Evolutionary conservation across 1,140 invertebrate species (phyloP), one percentile per base, ranked within the genome.

Genomic region (Phortica variegata): DNA sequence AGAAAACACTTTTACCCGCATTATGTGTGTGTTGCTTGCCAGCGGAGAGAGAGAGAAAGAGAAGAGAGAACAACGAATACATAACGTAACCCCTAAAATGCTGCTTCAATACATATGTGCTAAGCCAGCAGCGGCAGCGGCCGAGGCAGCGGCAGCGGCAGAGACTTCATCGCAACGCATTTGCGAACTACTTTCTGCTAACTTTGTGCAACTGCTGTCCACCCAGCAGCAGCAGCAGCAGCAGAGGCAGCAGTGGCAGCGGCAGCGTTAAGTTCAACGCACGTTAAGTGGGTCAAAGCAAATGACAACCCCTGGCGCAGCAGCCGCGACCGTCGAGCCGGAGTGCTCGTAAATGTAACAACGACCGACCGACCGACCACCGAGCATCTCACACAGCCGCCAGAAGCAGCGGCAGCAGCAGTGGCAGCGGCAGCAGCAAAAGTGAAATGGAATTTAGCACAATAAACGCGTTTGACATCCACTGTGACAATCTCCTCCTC

Each of bases 261-360:
- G 23, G 5, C 10, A 6, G 5, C 23, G 10, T 43, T 8, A 19
- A 60, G 70, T 70, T 69, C 70, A 71, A 54, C 44, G 70, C 45
- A 58, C 84, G 78, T 74, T 65, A 85, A 83, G 76, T 85, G 79
- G 84, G 84, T 84, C 84, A 84, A 73, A 74, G 72, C 66, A 74
- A 74, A 62, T 59, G 53, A 47, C 57, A 57, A 55, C 56, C 58
- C 44, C 39, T 43, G 54, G 54, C 46, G 19, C 13, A 43, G 23
- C 23, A 26, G 23, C 15, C 29, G 23, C 15, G 12, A 33, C 23
- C 29, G 18, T 18, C 13, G 19, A 18, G 18, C 10, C n/a, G n/a
- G n/a, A n/a, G n/a, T n/a, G n/a, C n/a, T n/a, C 33, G 33, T 6
- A 26, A 26, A 6, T 26, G 23, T 26, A 26, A 26, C 23, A 26